Base-by-base conservation (phyloP, 2,113 vertebrate species). In the Esox niger region DNA sequence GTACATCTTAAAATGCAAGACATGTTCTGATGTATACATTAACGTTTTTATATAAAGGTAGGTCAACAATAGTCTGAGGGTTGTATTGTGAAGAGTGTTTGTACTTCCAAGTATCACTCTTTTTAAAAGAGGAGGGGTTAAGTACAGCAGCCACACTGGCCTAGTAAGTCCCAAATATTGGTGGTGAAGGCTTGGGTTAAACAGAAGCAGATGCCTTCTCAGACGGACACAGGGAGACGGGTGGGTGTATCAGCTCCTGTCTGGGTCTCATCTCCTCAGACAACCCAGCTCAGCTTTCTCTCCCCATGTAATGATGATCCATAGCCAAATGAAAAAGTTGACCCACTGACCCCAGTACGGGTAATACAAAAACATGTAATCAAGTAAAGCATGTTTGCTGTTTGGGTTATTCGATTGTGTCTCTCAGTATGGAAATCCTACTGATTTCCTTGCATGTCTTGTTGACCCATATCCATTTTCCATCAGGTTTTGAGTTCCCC, bases 191-290 rank as follows among this genome's bases (percentile, higher is more conserved):
- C 58, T 67, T 52, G 47, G 47, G 84, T 84, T 92, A 88, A 91
- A 82, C 29, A 78, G 81, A 79, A 90, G 75, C 87, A 91, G 87
- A 90, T 87, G 84, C 64, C 64, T 21, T 20, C 46, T 71, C 62
- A 73, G 15, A 29, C 56, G 15, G 64, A 20, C 38, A 67, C 60
- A 74, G 68, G 78, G 71, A 73, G 69, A 76, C 29, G 46, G 62
- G 55, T 71, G 63, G 78, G 58, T 27, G 75, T 81, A 65, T 70
- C 68, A 66, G 63, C 70, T 64, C 75, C 23, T 2, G 26, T 55
- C 57, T 66, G 52, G 52, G 54, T 65, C 49, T 66, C 20, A 35
- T n/a, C n/a, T 9, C n/a, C 78, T 62, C 58, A 27, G 66, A 54
- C 74, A 63, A 57, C 62, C 74, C 64, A 30, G 68, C 71, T 77